Conservation (phyloP, 2,888 invertebrate species). For the Alviniconcha strummeri region DNA sequence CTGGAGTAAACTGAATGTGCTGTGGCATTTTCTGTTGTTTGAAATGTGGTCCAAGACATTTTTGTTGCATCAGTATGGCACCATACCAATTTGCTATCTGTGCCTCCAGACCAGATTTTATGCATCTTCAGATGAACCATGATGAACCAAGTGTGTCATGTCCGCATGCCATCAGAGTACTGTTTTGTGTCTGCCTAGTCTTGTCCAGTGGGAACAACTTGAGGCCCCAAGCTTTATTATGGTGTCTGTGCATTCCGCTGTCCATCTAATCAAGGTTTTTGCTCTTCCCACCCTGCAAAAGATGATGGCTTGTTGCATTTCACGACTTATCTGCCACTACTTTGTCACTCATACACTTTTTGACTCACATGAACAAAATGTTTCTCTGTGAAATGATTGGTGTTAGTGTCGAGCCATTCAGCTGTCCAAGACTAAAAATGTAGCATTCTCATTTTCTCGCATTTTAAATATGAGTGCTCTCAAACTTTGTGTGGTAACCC, state of each 20-base stretch:
- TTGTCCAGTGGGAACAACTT: constrained; percentile 30
- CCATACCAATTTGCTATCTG: constrained; percentile 30
- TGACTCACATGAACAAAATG: no score
- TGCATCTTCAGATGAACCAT: constrained; percentile 35
- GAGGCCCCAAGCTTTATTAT: constrained; percentile 32
- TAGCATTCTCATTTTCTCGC: no score
- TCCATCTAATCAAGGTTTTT: constrained; percentile 34
- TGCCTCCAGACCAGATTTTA: constrained; percentile 31
- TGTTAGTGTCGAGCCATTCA: neutral
- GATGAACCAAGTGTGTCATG: constrained; percentile 36
- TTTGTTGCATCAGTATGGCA: constrained; percentile 35
- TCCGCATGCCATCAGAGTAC: constrained; percentile 36
- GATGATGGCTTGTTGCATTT: constrained; percentile 36
- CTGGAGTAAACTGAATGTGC: constrained; percentile 32
- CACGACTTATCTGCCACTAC: constrained; percentile 30
- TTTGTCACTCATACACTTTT: constrained; percentile 30
- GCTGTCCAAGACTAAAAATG: no score
- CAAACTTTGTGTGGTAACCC: no score
- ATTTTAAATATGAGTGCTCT: no score
- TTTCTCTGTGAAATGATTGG: no score
- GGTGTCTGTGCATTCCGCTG: constrained; percentile 36
- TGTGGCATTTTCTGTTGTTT: constrained; percentile 36
- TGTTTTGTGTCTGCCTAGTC: constrained; percentile 38
- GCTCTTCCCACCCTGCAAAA: constrained; percentile 37
- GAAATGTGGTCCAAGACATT: constrained; percentile 29